phyloP scores from a whole-genome alignment of 2,888 invertebrate species.

The Trachelus stipa region DNA sequence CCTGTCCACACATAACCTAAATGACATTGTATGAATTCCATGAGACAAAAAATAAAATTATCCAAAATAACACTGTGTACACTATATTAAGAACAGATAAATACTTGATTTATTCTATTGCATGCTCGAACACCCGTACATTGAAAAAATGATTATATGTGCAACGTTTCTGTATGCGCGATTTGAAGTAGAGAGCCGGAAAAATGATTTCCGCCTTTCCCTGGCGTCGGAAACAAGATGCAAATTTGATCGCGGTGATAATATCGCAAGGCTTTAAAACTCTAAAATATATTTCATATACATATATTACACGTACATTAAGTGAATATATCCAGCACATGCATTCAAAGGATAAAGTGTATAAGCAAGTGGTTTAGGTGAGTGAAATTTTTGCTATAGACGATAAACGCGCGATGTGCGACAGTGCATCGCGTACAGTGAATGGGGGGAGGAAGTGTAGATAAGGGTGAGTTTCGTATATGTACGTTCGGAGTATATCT shows the following conservation, averaged over 20 bases:
- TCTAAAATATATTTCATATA: not conserved
- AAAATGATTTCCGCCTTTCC: not conserved
- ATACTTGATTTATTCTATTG: not conserved
- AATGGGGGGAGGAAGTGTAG: not conserved
- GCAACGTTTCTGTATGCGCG: not conserved
- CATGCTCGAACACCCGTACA: not conserved
- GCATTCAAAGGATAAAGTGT: not conserved
- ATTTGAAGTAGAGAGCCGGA: not conserved
- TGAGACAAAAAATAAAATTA: not conserved
- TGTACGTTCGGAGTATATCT: not conserved
- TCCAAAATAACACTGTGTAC: not conserved
- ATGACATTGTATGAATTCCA: not conserved
- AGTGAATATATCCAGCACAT: not conserved
- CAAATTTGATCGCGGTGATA: not conserved
- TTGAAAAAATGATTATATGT: not conserved
- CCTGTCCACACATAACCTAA: too few relatives aligned
- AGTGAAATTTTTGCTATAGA: conserved; percentile 23
- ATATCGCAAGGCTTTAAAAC: not conserved
- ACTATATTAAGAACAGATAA: not conserved
- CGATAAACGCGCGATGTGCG: conserved; percentile 18
- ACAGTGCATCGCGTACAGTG: conserved; percentile 16
- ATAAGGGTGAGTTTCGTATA: not conserved
- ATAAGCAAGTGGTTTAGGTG: conserved; percentile 1
- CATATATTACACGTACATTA: not conserved
- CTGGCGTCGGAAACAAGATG: not conserved